These are phyloP conservation scores for Diogma glabrata DNA, from an alignment of 2,888 invertebrate species.

Conservation along the genomic window DNA sequence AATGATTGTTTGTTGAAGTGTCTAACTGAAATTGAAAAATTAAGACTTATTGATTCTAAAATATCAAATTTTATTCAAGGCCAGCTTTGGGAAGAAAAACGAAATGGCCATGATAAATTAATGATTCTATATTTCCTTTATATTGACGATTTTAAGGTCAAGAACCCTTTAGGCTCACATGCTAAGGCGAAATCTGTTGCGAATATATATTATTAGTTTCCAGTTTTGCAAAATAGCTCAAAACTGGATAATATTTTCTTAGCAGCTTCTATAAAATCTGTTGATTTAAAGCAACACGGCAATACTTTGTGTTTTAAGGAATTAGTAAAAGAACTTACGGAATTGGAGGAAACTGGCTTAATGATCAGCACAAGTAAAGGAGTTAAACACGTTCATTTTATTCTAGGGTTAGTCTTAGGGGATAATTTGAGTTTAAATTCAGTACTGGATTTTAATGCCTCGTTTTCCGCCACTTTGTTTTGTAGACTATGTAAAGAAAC, in stretches of 20 bases:
- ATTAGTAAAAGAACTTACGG: background rate
- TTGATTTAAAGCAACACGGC: background rate
- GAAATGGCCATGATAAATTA: background rate
- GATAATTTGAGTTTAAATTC: background rate
- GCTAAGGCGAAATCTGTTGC: background rate
- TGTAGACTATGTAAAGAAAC: background rate
- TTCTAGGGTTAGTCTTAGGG: background rate
- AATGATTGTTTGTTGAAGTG: background rate
- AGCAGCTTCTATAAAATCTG: background rate
- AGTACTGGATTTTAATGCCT: background rate
- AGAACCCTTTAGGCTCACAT: background rate
- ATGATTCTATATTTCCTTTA: background rate
- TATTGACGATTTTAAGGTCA: background rate
- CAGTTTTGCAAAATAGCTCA: background rate
- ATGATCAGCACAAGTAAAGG: background rate
- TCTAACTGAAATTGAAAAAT: background rate
- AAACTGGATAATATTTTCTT: constrained; percentile 1
- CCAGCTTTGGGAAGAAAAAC: constrained; percentile 2
- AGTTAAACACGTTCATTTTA: background rate
- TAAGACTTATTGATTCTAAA: background rate
- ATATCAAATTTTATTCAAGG: constrained; percentile 3
- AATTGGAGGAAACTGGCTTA: background rate
- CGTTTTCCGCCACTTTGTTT: background rate
- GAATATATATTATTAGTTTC: background rate
- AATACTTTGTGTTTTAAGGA: background rate